These are phyloP conservation scores for Euzophera pinguis DNA, from an alignment of 2,888 invertebrate genomes.

Conservation along the genomic window DNA sequence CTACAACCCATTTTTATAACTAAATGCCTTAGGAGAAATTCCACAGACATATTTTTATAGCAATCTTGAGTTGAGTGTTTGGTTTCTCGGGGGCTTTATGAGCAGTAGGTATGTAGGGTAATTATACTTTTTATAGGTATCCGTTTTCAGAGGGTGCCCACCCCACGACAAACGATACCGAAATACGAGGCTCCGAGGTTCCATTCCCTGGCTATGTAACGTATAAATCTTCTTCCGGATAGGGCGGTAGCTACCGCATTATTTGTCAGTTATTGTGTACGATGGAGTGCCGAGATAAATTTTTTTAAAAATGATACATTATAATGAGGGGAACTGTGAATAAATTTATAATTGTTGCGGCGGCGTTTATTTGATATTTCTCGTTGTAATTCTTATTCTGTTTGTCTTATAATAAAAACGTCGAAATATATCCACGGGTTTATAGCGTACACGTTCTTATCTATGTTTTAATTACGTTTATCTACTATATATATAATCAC, in stretches of 20 bases:
- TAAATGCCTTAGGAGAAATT: background rate
- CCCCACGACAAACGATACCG: slow-evolving; percentile 58
- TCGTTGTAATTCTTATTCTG: background rate
- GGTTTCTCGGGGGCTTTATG: background rate
- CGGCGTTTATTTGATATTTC: background rate
- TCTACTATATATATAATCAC: no score
- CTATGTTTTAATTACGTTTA: no score
- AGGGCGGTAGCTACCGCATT: slow-evolving; percentile 45
- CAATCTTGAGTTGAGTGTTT: slow-evolving; percentile 1
- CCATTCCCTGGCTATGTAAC: slow-evolving; percentile 46
- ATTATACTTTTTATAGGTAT: slow-evolving; percentile 35
- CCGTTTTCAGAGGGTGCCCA: slow-evolving; percentile 39
- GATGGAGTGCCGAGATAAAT: slow-evolving; percentile 9
- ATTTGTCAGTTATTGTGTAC: slow-evolving; percentile 36
- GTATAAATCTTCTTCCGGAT: slow-evolving; percentile 60
- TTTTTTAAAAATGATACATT: slow-evolving; percentile 1
- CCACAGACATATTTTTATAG: slow-evolving; percentile 1
- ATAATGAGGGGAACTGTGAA: background rate
- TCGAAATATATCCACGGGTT: no score
- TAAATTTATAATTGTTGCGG: slow-evolving; percentile 9
- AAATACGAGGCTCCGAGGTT: slow-evolving; percentile 60
- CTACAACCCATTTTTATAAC: slow-evolving; percentile 6
- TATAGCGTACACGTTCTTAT: no score
- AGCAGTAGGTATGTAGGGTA: slow-evolving; percentile 23
- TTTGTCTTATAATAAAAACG: background rate